Evolutionary conservation across 1,140 invertebrate species (phyloP).

Genomic region (Ceratoteleas bidentatus): DNA sequence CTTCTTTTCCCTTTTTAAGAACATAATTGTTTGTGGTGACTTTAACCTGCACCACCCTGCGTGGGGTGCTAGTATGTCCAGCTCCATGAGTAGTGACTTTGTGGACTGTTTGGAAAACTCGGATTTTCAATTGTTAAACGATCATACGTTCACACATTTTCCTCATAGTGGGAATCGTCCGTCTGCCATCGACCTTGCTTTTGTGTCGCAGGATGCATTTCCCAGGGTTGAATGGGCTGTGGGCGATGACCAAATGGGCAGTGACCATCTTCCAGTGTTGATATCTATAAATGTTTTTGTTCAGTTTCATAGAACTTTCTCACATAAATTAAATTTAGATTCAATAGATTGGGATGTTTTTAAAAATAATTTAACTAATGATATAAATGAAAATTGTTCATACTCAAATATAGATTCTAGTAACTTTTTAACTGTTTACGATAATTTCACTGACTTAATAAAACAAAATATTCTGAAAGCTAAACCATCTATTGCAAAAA

Average conservation of each 20-base stretch:
- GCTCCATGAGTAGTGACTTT: neutral
- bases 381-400: too few relatives aligned
- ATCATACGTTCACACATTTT: neutral
- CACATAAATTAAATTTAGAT: too few relatives aligned
- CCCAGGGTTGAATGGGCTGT: neutral
- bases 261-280: slow-evolving; percentile 22
- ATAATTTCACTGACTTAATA: too few relatives aligned
- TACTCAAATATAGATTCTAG: too few relatives aligned
- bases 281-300: neutral
- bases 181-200: slow-evolving; percentile 10
- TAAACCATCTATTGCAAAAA: too few relatives aligned
- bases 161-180: slow-evolving; percentile 20
- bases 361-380: too few relatives aligned
- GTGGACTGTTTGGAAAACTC: neutral
- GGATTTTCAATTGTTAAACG: neutral
- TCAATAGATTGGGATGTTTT: too few relatives aligned
- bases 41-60: slow-evolving; percentile 16
- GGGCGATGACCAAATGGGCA: slow-evolving; percentile 1
- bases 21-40: slow-evolving; percentile 11
- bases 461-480: too few relatives aligned
- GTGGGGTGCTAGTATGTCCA: neutral
- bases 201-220: neutral
- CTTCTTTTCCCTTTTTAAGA: neutral
- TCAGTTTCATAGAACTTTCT: neutral
- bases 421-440: too few relatives aligned